These are phyloP conservation scores for Dermatemys mawii DNA, from an alignment of 2,113 vertebrate species.

Conservation along the genomic window DNA sequence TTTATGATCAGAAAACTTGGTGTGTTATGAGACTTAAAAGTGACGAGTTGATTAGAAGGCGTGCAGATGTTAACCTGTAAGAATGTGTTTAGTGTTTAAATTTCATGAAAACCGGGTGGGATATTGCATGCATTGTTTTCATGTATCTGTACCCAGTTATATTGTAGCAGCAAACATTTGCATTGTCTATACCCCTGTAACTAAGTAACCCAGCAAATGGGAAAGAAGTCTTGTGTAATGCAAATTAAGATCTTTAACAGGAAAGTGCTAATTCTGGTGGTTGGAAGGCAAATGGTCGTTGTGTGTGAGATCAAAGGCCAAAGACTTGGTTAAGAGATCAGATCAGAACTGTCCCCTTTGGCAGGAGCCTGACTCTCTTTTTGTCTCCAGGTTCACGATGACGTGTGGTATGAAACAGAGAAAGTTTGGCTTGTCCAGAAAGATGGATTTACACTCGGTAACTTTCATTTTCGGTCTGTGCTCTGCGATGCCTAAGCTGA, in stretches of 20 bases:
- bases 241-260: not conserved
- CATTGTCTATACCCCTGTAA: not conserved
- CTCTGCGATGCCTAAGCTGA: not conserved
- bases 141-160: not conserved
- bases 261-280: not conserved
- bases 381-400: conserved; percentile 62
- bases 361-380: not conserved
- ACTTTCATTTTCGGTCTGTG: not conserved
- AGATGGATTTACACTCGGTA: conserved; percentile 87
- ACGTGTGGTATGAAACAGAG: conserved; percentile 91
- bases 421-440: conserved; percentile 91
- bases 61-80: not conserved
- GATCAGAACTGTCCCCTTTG: not conserved
- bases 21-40: not conserved
- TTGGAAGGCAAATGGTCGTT: not conserved
- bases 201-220: not conserved
- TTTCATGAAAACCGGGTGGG: not conserved
- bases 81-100: not conserved
- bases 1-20: not conserved
- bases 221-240: not conserved
- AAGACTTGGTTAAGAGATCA: not conserved
- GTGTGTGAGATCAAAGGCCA: not conserved
- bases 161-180: not conserved
- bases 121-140: not conserved
- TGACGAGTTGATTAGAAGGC: not conserved